These are phyloP conservation scores for Rhodeus uyekii DNA, from an alignment of 2,797 vertebrate species.

Conservation along the genomic window DNA sequence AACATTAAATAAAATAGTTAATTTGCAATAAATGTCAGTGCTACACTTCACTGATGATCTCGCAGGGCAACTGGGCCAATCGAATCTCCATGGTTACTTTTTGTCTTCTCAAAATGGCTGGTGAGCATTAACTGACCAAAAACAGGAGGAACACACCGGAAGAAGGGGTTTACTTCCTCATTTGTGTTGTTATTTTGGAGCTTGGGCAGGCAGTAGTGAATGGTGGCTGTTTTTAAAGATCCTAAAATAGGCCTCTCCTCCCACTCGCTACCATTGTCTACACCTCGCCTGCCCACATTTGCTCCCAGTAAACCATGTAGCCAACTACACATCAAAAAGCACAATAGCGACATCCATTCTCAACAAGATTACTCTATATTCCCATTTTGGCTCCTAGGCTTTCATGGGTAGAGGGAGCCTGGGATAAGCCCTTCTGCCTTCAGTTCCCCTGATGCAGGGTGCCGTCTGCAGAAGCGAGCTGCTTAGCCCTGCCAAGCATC, in stretches of 20 bases:
- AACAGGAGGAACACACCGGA: constrained; percentile 67
- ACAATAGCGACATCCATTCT: constrained; percentile 78
- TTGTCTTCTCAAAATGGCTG: constrained; percentile 29
- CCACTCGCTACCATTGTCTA: constrained; percentile 68
- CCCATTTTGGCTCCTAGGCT: constrained; percentile 73
- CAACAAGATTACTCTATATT: constrained; percentile 77
- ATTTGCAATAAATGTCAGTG: constrained; percentile 76
- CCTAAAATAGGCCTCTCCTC: constrained; percentile 67
- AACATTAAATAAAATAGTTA: constrained; percentile 77
- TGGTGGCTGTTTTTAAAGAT: constrained; percentile 48
- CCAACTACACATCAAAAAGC: constrained; percentile 70
- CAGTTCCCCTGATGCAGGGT: constrained; percentile 54
- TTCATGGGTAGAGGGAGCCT: constrained; percentile 61
- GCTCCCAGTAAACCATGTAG: constrained; percentile 65
- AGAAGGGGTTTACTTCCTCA: constrained; percentile 55
- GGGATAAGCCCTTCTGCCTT: constrained; percentile 66
- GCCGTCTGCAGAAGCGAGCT: constrained; percentile 63
- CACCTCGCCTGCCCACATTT: constrained; percentile 67
- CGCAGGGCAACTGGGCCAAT: constrained; percentile 45
- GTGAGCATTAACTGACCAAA: constrained; percentile 46
- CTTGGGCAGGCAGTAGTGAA: constrained; percentile 4
- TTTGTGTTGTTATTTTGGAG: constrained; percentile 64
- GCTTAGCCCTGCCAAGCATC: constrained; percentile 47
- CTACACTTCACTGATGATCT: constrained; percentile 62
- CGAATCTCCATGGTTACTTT: constrained; percentile 43